Base-by-base conservation (phyloP, 1,140 invertebrate species). In the Zaprionus kolodkinae region DNA sequence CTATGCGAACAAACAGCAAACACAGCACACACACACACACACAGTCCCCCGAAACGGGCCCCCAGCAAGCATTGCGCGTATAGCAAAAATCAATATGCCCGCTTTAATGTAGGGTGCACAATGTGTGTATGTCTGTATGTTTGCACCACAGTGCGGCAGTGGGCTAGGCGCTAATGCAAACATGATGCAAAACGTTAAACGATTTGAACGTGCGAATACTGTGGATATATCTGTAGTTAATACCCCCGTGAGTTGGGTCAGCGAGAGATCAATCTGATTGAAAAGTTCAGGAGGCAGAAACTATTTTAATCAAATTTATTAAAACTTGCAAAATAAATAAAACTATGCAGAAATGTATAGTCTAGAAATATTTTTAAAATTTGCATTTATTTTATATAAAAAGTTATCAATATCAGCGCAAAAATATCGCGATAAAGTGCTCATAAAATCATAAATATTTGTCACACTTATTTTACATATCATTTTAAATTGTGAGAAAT, bases 1-100 rank as follows among this genome's bases (percentile, higher is more conserved):
- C 66, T 78, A 76, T 66, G 61, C 50, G 57, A 76, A 68, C 76
- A 71, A 78, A 76, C 62, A 67, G 57, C 67, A 62, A 56, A 76
- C 62, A 59, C 33, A 7, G 7, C 33, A 76, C 62, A 59, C 33
- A 7, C 21, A 21, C 21, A 6, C 33, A 62, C 59, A 50, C 56
- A 72, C 61, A 76, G 62, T 21, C 45, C 17, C 50, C 57, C 60
- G 56, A 45, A 72, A 66, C 62, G 63, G 62, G 74, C 69, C 74
- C 45, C 69, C 69, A 65, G 74, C 62, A 17, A 55, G 21, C 57
- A 56, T 66, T 13, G 52, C 63, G 36, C 43, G 33, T 43, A 52
- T 35, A 67, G 25, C 27, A 54, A 69, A 74, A 78, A 78, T 60
- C 64, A 61, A 78, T 74, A 61, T 10, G 36, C 71, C 35, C 36